Evolutionary conservation across 2,888 invertebrate genomes (phyloP), one percentile per base, ranked within the genome.

Genomic region (Ischnus inquisitorius): DNA sequence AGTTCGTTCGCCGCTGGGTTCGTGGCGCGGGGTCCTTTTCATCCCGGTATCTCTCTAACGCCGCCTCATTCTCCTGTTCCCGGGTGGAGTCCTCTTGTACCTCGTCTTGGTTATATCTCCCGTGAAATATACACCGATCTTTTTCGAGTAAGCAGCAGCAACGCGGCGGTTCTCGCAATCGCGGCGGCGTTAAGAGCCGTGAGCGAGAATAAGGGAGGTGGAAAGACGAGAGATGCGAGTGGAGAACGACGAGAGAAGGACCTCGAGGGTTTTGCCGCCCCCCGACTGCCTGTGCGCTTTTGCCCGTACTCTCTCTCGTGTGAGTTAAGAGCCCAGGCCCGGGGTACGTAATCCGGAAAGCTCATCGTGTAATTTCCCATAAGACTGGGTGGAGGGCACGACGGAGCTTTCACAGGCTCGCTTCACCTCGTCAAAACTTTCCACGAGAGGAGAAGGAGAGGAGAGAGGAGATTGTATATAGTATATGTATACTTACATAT

Each of bases 291-390:
- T 64, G 16, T 51, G 39, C 68, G 43, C 41, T 75, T 12, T 54
- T 43, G 65, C 46, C 65, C 65, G 34, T 60, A 19, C 28, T 51
- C 67, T 51, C 67, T 72, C 76, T 48, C 74, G 89, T 87, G 88
- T 88, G 84, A 82, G 88, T 83, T 82, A 85, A 72, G 82, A 79
- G 78, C 68, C 76, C 74, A 46, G 62, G 62, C 67, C 71, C 57
- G 67, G 79, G 76, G 76, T 79, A 71, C 82, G 79, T 84, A 85
- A 82, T 83, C 83, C 86, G 85, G 67, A 84, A 88, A 90, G 90
- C 90, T 90, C 90, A 88, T 91, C 88, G 89, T 88, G 89, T 92
- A 92, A 92, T 92, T 92, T 92, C 92, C 92, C 92, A 90, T 88
- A 92, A 92, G 92, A 90, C 92, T 86, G 62, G 69, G 83, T 34